Conservation (phyloP, 2,113 vertebrate species). For the Ptychochromis oligacanthus region DNA sequence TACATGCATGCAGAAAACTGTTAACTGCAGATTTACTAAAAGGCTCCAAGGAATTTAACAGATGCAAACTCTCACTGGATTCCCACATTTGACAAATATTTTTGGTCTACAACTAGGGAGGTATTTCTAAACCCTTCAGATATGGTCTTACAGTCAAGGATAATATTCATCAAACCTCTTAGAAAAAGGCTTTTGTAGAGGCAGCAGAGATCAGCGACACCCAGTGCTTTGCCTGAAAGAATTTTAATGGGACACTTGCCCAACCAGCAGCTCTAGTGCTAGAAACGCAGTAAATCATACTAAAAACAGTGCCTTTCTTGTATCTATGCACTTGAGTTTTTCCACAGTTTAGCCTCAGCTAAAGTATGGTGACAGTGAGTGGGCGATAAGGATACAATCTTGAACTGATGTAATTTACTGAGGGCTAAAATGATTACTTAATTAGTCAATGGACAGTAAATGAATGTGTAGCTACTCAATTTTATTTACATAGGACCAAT, state of each 20-base stretch:
- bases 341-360: background rate
- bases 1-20: background rate
- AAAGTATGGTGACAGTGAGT: background rate
- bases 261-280: background rate
- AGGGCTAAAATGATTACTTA: background rate
- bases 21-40: background rate
- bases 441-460: fast-evolving
- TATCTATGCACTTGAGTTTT: background rate
- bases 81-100: background rate
- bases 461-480: background rate
- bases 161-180: conserved; percentile 1
- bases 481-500: background rate
- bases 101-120: background rate
- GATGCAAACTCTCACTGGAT: background rate
- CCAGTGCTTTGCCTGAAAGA: background rate
- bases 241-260: conserved; percentile 1
- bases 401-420: background rate
- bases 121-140: background rate
- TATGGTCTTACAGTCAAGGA: background rate
- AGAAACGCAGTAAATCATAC: background rate
- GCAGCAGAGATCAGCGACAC: conserved; percentile 14
- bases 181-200: background rate
- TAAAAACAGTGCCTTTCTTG: background rate
- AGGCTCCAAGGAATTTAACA: background rate
- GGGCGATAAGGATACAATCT: background rate